These are phyloP conservation scores for Galaxias olidus DNA, from an alignment of 2,797 vertebrate genomes.

Conservation along the genomic window DNA sequence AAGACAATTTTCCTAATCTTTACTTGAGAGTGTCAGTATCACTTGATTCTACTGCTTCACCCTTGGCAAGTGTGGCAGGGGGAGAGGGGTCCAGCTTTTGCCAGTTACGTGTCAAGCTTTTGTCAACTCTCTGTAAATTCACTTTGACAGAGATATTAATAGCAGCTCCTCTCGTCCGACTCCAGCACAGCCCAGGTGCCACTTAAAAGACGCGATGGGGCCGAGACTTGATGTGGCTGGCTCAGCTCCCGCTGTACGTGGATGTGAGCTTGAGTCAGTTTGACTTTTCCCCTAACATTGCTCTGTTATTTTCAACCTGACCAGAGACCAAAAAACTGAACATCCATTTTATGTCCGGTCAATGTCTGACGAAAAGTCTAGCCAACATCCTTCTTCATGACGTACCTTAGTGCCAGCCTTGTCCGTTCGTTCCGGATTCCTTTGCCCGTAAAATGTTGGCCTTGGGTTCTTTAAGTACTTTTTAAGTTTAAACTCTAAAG, in stretches of 20 bases:
- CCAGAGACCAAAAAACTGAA: constrained; percentile 20
- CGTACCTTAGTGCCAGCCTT: constrained; percentile 18
- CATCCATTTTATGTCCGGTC: constrained; percentile 22
- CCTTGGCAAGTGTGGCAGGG: constrained; percentile 1
- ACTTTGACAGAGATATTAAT: constrained; percentile 43
- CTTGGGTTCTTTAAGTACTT: no score
- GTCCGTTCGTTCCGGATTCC: no score
- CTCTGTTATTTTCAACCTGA: constrained; percentile 26
- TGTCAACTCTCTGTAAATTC: constrained; percentile 29
- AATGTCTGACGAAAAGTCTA: no score
- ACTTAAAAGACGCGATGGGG: constrained; percentile 30
- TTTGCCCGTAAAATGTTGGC: no score
- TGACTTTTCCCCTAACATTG: constrained; percentile 24
- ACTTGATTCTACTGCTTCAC: constrained; percentile 4
- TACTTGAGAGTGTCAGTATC: background rate
- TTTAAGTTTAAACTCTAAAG: no score
- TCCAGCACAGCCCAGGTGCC: constrained; percentile 30
- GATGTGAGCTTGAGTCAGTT: constrained; percentile 18
- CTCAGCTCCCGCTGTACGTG: constrained; percentile 26
- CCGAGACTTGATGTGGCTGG: constrained; percentile 27
- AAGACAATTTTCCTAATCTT: background rate
- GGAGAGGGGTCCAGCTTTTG: background rate
- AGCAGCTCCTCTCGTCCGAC: constrained; percentile 28
- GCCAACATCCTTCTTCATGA: constrained; percentile 14
- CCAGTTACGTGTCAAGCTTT: constrained; percentile 25